Evolutionary conservation across 1,140 invertebrate species (phyloP).

Genomic region (Zaprionus inermis): DNA sequence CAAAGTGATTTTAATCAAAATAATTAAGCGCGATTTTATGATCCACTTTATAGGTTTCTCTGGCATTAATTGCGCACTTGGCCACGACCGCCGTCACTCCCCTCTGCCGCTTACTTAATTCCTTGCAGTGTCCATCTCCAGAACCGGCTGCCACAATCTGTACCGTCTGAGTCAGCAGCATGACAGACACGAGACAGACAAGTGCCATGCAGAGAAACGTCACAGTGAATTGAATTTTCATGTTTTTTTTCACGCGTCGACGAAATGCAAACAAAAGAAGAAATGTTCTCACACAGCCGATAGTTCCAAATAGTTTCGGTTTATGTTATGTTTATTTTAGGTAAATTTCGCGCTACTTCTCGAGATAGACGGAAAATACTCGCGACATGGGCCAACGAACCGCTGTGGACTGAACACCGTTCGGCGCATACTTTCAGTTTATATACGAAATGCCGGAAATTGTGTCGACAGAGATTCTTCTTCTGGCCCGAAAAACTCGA

Average conservation of each 20-base stretch:
- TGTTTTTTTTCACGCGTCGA: slow-evolving; percentile 42
- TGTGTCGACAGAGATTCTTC: slow-evolving; percentile 55
- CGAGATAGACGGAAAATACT: slow-evolving; percentile 16
- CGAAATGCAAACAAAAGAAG: slow-evolving; percentile 20
- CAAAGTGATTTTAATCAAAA: slow-evolving; percentile 13
- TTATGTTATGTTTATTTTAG: slow-evolving; percentile 63
- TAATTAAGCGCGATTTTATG: slow-evolving; percentile 20
- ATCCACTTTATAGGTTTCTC: not conserved
- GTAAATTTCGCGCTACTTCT: slow-evolving; percentile 70
- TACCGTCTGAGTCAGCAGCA: slow-evolving; percentile 67
- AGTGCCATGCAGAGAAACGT: slow-evolving; percentile 57
- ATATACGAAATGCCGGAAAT: slow-evolving; percentile 80
- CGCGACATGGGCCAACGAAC: slow-evolving; percentile 51
- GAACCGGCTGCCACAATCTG: slow-evolving; percentile 40
- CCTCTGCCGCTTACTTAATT: slow-evolving; percentile 68
- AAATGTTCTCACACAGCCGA: slow-evolving; percentile 18
- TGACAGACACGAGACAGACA: slow-evolving; percentile 68
- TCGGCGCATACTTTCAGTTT: slow-evolving; percentile 62
- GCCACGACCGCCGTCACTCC: not conserved
- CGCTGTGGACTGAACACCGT: slow-evolving; percentile 44
- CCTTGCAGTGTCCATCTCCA: slow-evolving; percentile 58
- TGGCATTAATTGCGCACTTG: slow-evolving; percentile 23
- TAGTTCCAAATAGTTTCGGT: slow-evolving; percentile 56
- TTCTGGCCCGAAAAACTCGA: slow-evolving; percentile 17
- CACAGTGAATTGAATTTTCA: slow-evolving; percentile 78